Evolutionary conservation across 2,888 invertebrate species (phyloP).

Genomic region (Pterostichus madidus): DNA sequence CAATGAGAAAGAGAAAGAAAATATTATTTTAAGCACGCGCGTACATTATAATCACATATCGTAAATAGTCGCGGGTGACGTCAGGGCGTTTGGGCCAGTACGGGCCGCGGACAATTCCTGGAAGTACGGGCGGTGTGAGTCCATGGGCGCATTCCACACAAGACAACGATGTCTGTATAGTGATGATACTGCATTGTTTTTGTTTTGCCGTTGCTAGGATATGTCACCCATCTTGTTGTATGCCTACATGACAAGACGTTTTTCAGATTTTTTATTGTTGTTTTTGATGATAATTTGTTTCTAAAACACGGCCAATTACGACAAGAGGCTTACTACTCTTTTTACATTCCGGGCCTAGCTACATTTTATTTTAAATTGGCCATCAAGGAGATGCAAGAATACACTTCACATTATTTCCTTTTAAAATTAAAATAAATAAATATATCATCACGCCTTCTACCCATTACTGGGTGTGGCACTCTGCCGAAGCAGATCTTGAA

Average conservation of each 20-base stretch:
- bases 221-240: slow-evolving; percentile 53
- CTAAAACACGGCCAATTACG: slow-evolving; percentile 47
- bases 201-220: slow-evolving; percentile 50
- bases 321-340: slow-evolving; percentile 37
- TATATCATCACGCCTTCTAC: too few relatives aligned
- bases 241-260: slow-evolving; percentile 46
- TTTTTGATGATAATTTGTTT: slow-evolving; percentile 49
- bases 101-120: slow-evolving; percentile 29
- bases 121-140: slow-evolving; percentile 53
- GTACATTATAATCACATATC: slow-evolving; percentile 57
- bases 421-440: too few relatives aligned
- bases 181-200: slow-evolving; percentile 57
- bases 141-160: slow-evolving; percentile 49
- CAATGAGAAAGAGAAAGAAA: slow-evolving; percentile 6
- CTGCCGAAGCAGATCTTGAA: too few relatives aligned
- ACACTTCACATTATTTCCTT: too few relatives aligned
- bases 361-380: too few relatives aligned
- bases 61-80: slow-evolving; percentile 17
- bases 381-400: too few relatives aligned
- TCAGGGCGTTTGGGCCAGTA: slow-evolving; percentile 22
- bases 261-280: slow-evolving; percentile 47
- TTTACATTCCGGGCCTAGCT: neutral
- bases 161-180: slow-evolving; percentile 52
- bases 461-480: too few relatives aligned
- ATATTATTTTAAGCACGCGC: slow-evolving; percentile 38